Evolutionary conservation across 2,888 invertebrate species (phyloP), one percentile per base, ranked within the genome.

Genomic region (Yponomeuta evonymella): DNA sequence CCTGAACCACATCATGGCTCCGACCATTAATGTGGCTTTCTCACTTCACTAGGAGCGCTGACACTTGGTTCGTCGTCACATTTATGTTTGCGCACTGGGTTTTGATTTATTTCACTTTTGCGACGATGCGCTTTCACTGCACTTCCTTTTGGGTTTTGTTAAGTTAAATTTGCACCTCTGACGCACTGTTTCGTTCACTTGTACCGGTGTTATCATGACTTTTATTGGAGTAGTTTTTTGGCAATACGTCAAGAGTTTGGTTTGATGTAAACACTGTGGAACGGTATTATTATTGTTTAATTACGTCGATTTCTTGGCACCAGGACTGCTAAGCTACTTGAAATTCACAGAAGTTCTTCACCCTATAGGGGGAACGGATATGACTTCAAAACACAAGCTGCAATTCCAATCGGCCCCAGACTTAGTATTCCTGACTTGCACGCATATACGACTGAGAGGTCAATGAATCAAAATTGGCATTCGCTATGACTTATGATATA

Each of bases 1-100:
- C 77, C 89, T 92, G 74, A 91, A 91, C 91, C 91, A 91, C 92
- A 91, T 91, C 90, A 89, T 91, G 71, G 80, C 83, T 80, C 82
- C 81, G 75, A 83, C 81, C 78, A 70, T 72, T 65, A 48, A 67
- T 58, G 2, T 70, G 64, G 71, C 73, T 71, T 69, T 71, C 43
- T 5, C 43, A 43, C 43, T 67, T 43, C 48, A 29, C 65, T 70
- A 65, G 63, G n/a, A 63, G 29, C 63, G 23, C 10, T 65, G 15
- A 58, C 51, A 58, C 33, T 33, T 33, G 10, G 65, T 29, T 65
- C 23, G 23, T 23, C 11, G 11, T 29, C 29, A 65, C 73, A 71
- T 71, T 65, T 67, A 68, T n/a, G 30, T 30, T 36, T 69, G 70
- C 12, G 9, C 66, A 66, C 62, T 65, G 30, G 43, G 36, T 23